Percentiles rank a stretch among this genome's conserved stretches.
These are phyloP conservation scores for Tenrec ecaudatus DNA, from an alignment of 2,113 vertebrate genomes.

Conservation along the genomic window DNA sequence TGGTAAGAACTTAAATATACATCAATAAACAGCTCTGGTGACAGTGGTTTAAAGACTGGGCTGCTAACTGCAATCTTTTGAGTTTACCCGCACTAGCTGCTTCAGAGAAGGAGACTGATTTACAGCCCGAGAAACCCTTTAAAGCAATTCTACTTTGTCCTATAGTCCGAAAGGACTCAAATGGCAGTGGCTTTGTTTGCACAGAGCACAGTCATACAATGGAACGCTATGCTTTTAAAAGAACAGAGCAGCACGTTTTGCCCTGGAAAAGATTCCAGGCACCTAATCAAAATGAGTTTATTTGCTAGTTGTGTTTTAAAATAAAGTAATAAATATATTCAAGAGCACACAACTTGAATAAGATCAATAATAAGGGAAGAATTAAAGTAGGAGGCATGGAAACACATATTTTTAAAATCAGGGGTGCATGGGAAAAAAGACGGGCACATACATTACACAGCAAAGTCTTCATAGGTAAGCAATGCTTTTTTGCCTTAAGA, in stretches of 20 bases:
- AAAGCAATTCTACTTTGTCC: too few relatives aligned
- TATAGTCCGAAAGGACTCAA: too few relatives aligned
- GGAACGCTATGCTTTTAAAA: not conserved
- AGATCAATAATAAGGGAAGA: not conserved
- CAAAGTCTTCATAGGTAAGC: not conserved
- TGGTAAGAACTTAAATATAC: not conserved
- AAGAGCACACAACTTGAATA: constrained; percentile 16
- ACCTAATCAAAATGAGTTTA: constrained; percentile 32
- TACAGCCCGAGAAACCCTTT: too few relatives aligned
- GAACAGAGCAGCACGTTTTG: not conserved
- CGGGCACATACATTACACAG: not conserved
- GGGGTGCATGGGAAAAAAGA: not conserved
- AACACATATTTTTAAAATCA: constrained; percentile 41
- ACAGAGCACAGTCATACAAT: not conserved
- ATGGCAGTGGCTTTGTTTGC: too few relatives aligned
- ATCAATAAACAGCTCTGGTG: not conserved
- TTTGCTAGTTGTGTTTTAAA: not conserved
- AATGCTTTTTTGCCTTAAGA: not conserved
- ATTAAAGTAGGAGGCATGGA: constrained; percentile 25
- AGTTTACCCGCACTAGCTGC: too few relatives aligned
- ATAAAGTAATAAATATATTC: constrained; percentile 46
- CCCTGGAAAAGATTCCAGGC: not conserved
- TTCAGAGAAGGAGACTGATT: too few relatives aligned
- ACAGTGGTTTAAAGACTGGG: too few relatives aligned
- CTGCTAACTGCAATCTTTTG: too few relatives aligned